Percentiles rank a stretch among this genome's conserved stretches.
These are phyloP conservation scores for Anthopleura xanthogrammica DNA, from an alignment of 92 coral and sea anemone species.

Conservation along the genomic window DNA sequence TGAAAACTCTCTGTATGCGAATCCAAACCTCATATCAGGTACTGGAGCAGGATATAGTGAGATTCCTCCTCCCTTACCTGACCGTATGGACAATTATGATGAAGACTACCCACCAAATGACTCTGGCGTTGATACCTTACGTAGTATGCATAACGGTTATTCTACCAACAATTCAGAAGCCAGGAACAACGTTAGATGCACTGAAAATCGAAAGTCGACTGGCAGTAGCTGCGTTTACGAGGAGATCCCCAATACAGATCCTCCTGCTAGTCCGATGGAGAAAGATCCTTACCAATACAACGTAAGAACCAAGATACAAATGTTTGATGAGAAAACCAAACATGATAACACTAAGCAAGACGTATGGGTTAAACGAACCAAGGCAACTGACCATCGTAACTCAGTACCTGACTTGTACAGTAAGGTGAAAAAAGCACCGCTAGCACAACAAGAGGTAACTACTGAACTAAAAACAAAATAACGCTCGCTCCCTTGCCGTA, in stretches of 20 bases:
- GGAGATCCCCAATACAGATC: slow-evolving; percentile 21
- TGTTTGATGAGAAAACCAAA: slow-evolving; percentile 53
- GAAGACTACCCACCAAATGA: slow-evolving; percentile 56
- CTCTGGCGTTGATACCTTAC: slow-evolving; percentile 61
- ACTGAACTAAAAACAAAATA: neutral
- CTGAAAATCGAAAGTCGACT: slow-evolving; percentile 3
- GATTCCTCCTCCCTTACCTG: slow-evolving; percentile 67
- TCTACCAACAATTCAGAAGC: slow-evolving; percentile 17
- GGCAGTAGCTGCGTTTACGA: slow-evolving; percentile 36
- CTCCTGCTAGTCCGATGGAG: neutral
- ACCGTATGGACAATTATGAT: slow-evolving; percentile 43
- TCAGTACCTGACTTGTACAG: slow-evolving; percentile 78
- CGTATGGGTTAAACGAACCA: slow-evolving; percentile 73
- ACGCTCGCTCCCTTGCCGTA: no score
- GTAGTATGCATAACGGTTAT: slow-evolving; percentile 64
- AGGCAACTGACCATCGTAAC: slow-evolving; percentile 45
- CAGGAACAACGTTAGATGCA: slow-evolving; percentile 1
- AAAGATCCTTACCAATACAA: slow-evolving; percentile 75
- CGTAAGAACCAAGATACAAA: slow-evolving; percentile 70
- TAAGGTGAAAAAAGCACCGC: slow-evolving; percentile 70
- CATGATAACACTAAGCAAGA: slow-evolving; percentile 32
- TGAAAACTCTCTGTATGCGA: slow-evolving; percentile 84
- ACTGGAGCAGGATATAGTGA: neutral
- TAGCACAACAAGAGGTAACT: slow-evolving; percentile 93
- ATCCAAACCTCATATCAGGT: slow-evolving; percentile 50